phyloP scores from a whole-genome alignment of 2,888 invertebrate genomes.

The Nudaria mundana region DNA sequence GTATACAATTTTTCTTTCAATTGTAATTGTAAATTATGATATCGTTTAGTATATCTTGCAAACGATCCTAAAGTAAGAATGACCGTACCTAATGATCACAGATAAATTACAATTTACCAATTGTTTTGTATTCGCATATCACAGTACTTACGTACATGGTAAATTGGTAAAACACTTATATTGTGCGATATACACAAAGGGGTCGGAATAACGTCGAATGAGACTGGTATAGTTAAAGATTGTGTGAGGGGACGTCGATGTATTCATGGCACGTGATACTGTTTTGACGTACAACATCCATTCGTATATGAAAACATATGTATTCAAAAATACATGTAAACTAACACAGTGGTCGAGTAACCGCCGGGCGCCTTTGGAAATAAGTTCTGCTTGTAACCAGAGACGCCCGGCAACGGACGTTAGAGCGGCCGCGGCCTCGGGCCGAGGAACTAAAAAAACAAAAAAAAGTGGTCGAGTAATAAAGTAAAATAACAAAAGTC shows the following conservation, averaged over 20 bases:
- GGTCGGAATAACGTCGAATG: not conserved
- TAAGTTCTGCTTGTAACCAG: too few species aligned
- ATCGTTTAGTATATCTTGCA: slow-evolving; percentile 12
- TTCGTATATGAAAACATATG: too few species aligned
- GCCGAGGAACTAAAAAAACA: too few species aligned
- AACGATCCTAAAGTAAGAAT: slow-evolving; percentile 5
- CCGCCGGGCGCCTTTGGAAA: too few species aligned
- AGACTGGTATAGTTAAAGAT: slow-evolving; percentile 5
- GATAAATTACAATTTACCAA: not conserved
- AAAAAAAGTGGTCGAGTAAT: too few species aligned
- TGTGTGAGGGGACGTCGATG: not conserved
- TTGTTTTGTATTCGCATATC: not conserved
- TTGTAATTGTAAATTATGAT: slow-evolving; percentile 13
- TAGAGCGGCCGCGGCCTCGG: too few species aligned
- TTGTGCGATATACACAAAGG: slow-evolving; percentile 6
- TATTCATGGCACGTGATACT: not conserved
- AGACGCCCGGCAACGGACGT: too few species aligned
- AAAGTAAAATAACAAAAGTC: too few species aligned
- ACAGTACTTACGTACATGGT: not conserved
- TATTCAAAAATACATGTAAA: too few species aligned
- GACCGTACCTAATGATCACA: not conserved
- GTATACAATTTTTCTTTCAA: slow-evolving; percentile 14
- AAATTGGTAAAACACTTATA: not conserved
- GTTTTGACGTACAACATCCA: not conserved
- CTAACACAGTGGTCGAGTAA: too few species aligned